These are phyloP conservation scores for Nematolebias whitei DNA, from an alignment of 2,113 vertebrate genomes.

Conservation along the genomic window DNA sequence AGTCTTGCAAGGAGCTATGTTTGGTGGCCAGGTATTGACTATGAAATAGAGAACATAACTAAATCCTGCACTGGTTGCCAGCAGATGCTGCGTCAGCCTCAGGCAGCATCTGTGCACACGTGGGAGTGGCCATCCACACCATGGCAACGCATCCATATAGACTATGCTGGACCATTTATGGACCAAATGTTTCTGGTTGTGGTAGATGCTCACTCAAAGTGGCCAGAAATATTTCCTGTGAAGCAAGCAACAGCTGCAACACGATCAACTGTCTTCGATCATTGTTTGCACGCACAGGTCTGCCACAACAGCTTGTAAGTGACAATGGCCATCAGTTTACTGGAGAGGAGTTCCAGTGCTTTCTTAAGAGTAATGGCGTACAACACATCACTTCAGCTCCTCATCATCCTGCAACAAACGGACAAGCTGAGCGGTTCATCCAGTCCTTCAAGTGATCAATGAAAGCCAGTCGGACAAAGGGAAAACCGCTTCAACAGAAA, in stretches of 20 bases:
- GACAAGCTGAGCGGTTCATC: too few relatives aligned
- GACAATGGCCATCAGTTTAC: background rate
- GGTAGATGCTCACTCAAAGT: background rate
- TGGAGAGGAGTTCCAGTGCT: background rate
- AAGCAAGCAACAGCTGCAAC: background rate
- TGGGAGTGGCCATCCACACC: background rate
- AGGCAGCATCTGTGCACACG: background rate
- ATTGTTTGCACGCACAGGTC: background rate
- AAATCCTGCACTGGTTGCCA: slow-evolving; percentile 2
- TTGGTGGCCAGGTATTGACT: background rate
- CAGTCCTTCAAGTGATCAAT: too few relatives aligned
- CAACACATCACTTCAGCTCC: too few relatives aligned
- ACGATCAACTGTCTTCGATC: background rate
- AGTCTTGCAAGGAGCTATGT: slow-evolving; percentile 6
- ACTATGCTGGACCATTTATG: background rate
- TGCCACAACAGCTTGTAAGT: background rate
- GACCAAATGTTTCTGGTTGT: background rate
- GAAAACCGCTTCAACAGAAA: too few relatives aligned
- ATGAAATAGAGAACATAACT: background rate
- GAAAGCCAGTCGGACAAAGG: too few relatives aligned
- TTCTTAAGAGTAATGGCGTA: too few relatives aligned
- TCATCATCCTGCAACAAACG: too few relatives aligned
- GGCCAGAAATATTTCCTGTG: background rate
- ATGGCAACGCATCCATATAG: background rate
- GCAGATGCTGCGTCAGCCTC: background rate